Base-by-base conservation (phyloP, 2,797 vertebrate genomes). In the Muscicapa striata region DNA sequence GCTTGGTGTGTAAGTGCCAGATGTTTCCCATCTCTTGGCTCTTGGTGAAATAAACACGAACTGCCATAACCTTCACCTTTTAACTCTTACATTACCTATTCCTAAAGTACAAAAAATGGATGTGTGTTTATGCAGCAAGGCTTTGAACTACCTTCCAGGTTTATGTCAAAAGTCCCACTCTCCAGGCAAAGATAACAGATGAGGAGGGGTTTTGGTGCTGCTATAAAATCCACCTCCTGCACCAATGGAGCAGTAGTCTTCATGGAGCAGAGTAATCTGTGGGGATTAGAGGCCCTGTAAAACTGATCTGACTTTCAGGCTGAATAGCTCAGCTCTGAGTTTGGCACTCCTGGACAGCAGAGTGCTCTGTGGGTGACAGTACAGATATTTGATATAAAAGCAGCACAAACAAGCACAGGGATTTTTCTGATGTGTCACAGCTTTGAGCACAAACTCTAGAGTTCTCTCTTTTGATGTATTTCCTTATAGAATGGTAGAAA, bases 1-100 rank as follows among this genome's bases (percentile, higher is more conserved):
- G 92, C 94, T 76, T 90, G 87, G 93, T 93, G 95, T 95, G 91
- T 96, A 97, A 97, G 96, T 96, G 96, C 94, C 97, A 97, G 97
- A 97, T 97, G 97, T 97, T 97, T 97, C 97, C 96, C 96, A 97
- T 97, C 95, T 97, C 95, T 97, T 97, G 96, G 94, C 92, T 97
- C 96, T 96, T 97, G 96, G 92, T 96, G 97, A 97, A 97, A 97
- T 97, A 97, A 97, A 97, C 96, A 97, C 84, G 59, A 93, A 89
- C 86, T 95, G 95, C 95, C 84, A 89, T 95, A 96, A 96, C 96
- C 96, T 96, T 97, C 96, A 97, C 96, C 96, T 97, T 96, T 96
- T 95, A 96, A 96, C 96, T 97, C 93, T 94, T 96, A 90, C 87
- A 91, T 96, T 97, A 97, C 97, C 95, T 97, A 95, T 96, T 96